Conservation (phyloP, 2,113 vertebrate species). For the Pimephales promelas region DNA sequence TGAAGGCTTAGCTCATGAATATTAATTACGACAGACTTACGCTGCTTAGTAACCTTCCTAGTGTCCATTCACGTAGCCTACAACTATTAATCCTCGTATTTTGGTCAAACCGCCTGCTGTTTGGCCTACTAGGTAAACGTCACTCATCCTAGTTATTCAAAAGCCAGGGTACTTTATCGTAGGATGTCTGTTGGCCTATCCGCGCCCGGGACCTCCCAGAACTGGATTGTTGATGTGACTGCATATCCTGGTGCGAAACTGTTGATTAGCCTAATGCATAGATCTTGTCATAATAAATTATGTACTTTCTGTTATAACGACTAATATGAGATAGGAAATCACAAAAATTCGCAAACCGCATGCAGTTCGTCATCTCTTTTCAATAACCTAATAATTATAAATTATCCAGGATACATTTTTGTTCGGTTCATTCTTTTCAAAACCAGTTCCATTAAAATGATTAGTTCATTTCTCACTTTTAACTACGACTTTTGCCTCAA, state of each 20-base stretch:
- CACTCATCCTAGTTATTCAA: not conserved
- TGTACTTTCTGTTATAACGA: not conserved
- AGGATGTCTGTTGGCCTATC: conserved; percentile 68
- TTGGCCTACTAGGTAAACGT: not conserved
- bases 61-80: not conserved
- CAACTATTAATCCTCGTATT: no score
- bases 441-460: no score
- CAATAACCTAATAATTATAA: no score
- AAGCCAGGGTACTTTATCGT: not conserved
- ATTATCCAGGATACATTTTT: no score
- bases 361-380: no score
- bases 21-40: not conserved
- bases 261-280: not conserved
- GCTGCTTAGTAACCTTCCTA: not conserved
- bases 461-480: no score
- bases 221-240: conserved; percentile 65
- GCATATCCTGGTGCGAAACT: conserved; percentile 57
- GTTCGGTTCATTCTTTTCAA: no score
- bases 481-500: no score
- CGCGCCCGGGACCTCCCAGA: conserved; percentile 70
- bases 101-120: not conserved
- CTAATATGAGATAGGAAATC: no score
- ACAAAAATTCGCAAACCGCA: no score
- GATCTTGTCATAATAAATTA: not conserved
- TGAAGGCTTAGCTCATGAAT: not conserved